Evolutionary conservation across 2,113 vertebrate genomes (phyloP), one percentile per base, ranked within the genome.

Genomic region (Gracilinanus agilis): DNA sequence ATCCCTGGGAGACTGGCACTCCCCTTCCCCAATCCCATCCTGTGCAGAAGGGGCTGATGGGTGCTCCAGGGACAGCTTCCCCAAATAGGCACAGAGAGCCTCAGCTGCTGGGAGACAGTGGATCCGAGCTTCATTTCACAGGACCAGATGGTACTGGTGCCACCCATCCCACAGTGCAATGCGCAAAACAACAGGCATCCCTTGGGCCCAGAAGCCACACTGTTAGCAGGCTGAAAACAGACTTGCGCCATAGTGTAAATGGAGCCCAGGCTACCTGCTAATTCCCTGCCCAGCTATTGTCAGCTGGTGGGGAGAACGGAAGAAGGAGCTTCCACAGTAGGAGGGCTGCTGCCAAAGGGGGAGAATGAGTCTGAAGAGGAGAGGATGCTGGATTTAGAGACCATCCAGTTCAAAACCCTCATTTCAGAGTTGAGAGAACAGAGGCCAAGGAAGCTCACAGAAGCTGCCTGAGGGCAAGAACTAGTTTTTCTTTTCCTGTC

Each of bases 241-340:
- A 54, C 24, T 0, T 8, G 24, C n/a, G 29, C 6, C 0, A 1
- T 90, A 27, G 90, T 24, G 2, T 58, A 61, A 90, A 55, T 2
- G 0, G 5, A 27, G 21, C 19, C 25, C 25, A 49, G 25, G 10
- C 53, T 3, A 0, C 55, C n/a, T 4, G 21, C 24, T 29, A 61
- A 44, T 27, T 1, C 29, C 25, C 54, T 0, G 10, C 44, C 67
- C 44, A 21, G 44, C 6, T 2, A 23, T 2, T 34, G 53, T 75
- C 23, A n/a, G 29, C 19, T 44, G 0, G 0, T 58, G 44, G 19
- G 44, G 0, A 1, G 0, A 1, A 29, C 16, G 2, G 0, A 9
- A 12, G 90, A 7, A 3, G 56, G 91, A 23, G 5, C 27, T 49
- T 90, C 9, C 90, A 9, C 2, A 0, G 25, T 75, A n/a, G 19